Percentiles rank a stretch among this genome's conserved stretches.
These are phyloP conservation scores for Gymnopithys bicolor DNA, from an alignment of 2,797 vertebrate genomes.

Conservation along the genomic window DNA sequence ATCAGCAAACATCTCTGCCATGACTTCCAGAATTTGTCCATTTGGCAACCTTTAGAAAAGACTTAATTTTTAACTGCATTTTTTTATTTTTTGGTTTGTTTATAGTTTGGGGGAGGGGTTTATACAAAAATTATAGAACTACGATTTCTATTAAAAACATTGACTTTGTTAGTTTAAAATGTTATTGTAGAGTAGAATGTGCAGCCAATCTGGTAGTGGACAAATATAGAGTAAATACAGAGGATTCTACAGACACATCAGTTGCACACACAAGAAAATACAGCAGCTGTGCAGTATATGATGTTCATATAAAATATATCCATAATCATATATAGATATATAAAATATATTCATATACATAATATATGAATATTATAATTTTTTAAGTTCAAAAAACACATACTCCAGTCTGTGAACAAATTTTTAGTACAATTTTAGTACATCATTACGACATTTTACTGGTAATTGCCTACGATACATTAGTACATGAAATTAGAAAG, in stretches of 20 bases:
- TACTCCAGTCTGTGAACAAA: background rate
- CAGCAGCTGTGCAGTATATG: background rate
- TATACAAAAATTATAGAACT: background rate
- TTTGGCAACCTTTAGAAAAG: background rate
- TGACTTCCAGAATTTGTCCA: background rate
- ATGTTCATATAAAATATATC: background rate
- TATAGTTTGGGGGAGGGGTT: background rate
- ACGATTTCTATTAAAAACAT: background rate
- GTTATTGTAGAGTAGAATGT: background rate
- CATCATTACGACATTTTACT: background rate
- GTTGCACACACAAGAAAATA: background rate
- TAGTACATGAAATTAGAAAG: background rate
- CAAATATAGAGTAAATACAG: background rate
- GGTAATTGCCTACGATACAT: background rate
- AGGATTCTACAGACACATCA: background rate
- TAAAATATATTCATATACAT: too few species aligned
- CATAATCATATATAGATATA: too few species aligned
- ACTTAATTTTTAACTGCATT: background rate
- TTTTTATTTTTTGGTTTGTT: background rate
- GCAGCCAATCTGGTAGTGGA: background rate
- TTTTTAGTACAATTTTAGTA: background rate
- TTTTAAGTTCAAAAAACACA: background rate
- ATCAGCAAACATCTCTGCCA: background rate
- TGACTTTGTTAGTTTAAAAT: background rate
- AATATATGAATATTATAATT: too few species aligned